A percentile compares a stretch with the other conserved stretches of the same genome.
Conservation (phyloP, 2,888 invertebrate genomes). For the Nomada lathburiana region DNA sequence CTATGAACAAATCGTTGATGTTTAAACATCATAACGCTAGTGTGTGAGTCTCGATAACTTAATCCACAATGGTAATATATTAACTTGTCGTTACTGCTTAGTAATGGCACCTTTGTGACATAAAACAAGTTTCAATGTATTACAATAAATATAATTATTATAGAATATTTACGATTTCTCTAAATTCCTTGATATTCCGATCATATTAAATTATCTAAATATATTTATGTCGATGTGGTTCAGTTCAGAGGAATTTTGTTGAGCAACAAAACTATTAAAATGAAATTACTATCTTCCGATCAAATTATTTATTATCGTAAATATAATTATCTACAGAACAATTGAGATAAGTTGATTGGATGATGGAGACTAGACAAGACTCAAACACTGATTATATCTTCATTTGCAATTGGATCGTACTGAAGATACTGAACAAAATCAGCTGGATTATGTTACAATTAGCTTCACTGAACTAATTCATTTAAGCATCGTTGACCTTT, state of each 20-base stretch:
- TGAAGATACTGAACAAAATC: not conserved
- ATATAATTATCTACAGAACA: not conserved
- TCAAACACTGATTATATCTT: too few relatives aligned
- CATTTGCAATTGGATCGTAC: not conserved
- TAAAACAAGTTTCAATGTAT: not conserved
- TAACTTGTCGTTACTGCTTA: not conserved
- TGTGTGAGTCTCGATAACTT: not conserved
- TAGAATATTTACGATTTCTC: not conserved
- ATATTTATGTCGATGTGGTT: too few relatives aligned
- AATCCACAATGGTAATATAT: not conserved
- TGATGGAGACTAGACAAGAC: too few relatives aligned
- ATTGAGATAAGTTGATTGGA: not conserved
- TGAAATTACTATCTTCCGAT: too few relatives aligned
- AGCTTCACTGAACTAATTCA: constrained; percentile 15
- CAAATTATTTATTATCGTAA: not conserved
- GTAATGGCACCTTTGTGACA: not conserved
- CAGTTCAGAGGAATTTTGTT: too few relatives aligned
- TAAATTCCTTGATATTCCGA: too few relatives aligned
- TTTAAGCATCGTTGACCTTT: constrained; percentile 30
- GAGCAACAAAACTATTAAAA: too few relatives aligned
- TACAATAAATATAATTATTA: not conserved
- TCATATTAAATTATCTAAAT: too few relatives aligned
- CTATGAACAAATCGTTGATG: not conserved
- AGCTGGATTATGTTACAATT: constrained; percentile 39
- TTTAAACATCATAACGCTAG: not conserved